Evolutionary conservation across 2,888 invertebrate genomes (phyloP), one percentile per base, ranked within the genome.

Genomic region (Cetonia aurata): DNA sequence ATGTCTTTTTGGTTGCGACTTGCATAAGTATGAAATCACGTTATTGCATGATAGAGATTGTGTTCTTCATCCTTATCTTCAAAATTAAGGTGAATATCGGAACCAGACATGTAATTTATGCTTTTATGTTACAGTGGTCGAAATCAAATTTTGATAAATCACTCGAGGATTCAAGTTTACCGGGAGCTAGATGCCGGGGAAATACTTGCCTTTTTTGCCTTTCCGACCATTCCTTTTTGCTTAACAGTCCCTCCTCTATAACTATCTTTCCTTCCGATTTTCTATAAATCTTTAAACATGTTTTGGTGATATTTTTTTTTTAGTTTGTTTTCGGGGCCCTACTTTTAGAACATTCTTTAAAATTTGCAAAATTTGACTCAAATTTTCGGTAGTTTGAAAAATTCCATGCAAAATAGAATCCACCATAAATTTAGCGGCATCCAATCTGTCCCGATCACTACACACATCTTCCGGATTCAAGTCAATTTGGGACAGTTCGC

Each of bases 361-460:
- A 10, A 44, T 44, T 25, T 25, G 25, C 4, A 44, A 44, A 44
- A 44, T 44, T 44, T 44, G 2, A 44, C 44, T 44, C 44, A 44
- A 44, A 44, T 3, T 44, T 44, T 44, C 44, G 44, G 44, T 44
- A 44, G 44, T 44, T 44, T 2, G 44, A 44, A 44, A 44, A 44
- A 44, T 44, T 44, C 44, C 44, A 44, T 44, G 3, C 44, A 44
- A 44, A 44, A 13, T 44, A 44, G 44, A 44, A 44, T 44, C 44
- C 13, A 44, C 44, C 1, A 6, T 44, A 44, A 44, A 44, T 44
- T 44, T 44, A 44, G 6, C 13, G 44, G 44, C 44, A 44, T 44
- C 44, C 44, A 44, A 44, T 44, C 2, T 6, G 6, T 44, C 44
- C 6, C 44, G 1, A 44, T 41, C 42, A 53, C 56, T 66, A 84